Conservation (phyloP, 2,888 invertebrate species). For the Ptilodon capucinus region DNA sequence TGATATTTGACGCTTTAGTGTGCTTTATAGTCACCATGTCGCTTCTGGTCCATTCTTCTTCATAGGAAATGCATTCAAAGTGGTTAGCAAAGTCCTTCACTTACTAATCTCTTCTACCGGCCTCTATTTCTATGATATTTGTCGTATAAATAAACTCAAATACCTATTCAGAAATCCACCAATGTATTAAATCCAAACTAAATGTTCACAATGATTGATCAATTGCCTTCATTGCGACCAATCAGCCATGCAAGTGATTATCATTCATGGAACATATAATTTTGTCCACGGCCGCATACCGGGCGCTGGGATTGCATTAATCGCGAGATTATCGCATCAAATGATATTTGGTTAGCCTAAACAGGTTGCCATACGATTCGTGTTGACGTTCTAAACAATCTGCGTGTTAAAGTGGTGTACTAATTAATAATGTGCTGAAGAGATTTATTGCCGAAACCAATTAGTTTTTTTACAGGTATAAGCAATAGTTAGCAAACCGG, state of each 20-base stretch:
- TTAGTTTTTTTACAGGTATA: too few species aligned
- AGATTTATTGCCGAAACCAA: too few species aligned
- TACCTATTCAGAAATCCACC: background rate
- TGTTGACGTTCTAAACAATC: conserved; percentile 2
- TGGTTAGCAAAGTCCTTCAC: too few species aligned
- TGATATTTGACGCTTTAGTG: too few species aligned
- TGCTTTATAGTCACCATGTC: too few species aligned
- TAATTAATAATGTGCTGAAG: background rate
- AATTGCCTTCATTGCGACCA: conserved; percentile 42
- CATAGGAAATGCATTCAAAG: too few species aligned
- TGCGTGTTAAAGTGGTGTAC: background rate
- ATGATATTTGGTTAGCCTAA: conserved; percentile 55
- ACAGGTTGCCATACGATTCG: conserved; percentile 28
- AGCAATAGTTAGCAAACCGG: too few species aligned
- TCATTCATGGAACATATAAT: conserved; percentile 61
- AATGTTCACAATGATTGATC: conserved; percentile 27
- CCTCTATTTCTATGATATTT: too few species aligned
- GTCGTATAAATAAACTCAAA: background rate
- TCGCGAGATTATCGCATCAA: conserved; percentile 52
- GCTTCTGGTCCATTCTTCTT: too few species aligned
- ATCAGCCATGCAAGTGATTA: conserved; percentile 55
- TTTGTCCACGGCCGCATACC: conserved; percentile 61
- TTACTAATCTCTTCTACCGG: too few species aligned
- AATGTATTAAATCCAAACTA: conserved; percentile 19
- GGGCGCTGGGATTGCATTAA: conserved; percentile 50